Evolutionary conservation across 2,888 invertebrate genomes (phyloP), one percentile per base, ranked within the genome.

Genomic region (Mythimna pallens): DNA sequence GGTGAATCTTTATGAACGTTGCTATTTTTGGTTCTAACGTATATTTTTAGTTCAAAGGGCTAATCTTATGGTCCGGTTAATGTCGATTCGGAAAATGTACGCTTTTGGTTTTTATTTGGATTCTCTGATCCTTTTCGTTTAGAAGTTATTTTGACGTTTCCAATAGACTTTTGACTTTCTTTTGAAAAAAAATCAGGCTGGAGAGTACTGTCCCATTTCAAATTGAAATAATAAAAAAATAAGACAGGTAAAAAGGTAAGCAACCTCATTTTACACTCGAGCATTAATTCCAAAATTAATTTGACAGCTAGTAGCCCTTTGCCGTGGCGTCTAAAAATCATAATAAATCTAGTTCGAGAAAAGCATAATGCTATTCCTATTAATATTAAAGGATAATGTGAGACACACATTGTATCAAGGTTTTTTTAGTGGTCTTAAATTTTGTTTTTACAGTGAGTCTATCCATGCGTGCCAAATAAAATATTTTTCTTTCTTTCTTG

Each of bases 11-110:
- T 61, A 34, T 63, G 9, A 30, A 58, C 22, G 12, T 20, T 3
- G 22, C 12, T 76, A 63, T 70, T 76, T 65, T 50, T 63, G 17
- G 54, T 30, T 30, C 5, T 3, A 36, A 54, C 14, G 50, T 52
- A 52, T 73, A 81, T 69, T 61, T 68, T 80, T 62, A 62, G 69
- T 65, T 80, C 70, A 78, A 78, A 78, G 62, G 47, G 52, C 36
- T 40, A 62, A 65, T 65, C 22, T 47, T 47, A 25, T 62, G 58
- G 58, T 22, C 58, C 22, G 34, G 62, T 64, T 63, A 64, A 30
- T 64, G 63, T 66, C 63, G 64, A 66, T 61, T 55, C 25, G 12
- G 30, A 40, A 64, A 63, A 20, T 30, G n/a, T 58, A 62, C 47
- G 36, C 25, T 6, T 25, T 20, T 52, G 9, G 12, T 34, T 75